Evolutionary conservation across 2,113 vertebrate genomes (phyloP), one percentile per base, ranked within the genome.

Genomic region (Takifugu flavidus): DNA sequence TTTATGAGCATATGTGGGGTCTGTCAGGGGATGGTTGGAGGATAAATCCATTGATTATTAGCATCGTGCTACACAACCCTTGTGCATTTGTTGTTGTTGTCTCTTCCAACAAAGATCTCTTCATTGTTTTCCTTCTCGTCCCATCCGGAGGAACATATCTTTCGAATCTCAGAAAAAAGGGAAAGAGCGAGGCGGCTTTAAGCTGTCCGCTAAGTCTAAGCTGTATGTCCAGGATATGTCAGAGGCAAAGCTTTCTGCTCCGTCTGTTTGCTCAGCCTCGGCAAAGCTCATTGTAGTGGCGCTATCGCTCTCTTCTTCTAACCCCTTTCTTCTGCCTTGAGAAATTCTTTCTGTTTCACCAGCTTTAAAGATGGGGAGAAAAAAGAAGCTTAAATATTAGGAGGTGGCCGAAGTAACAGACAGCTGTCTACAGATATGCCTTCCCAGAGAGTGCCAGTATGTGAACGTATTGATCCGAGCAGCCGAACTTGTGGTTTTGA

Each of bases 161-260:
- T 54, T 45, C 39, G 61, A 79, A 77, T 62, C 59, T 72, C 52
- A 14, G 10, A 0, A 27, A 55, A 0, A 27, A 55, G 57, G 54
- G 49, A 67, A 39, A 56, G 44, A 31, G 49, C 53, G 60, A 49
- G 65, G 12, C 42, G 1, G 63, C 69, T 73, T 65, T 85, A 78
- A 80, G 72, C 75, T 72, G 71, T 74, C 75, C 80, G 31, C 70
- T 75, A 75, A 83, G 82, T 81, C 79, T 82, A 77, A 83, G 81
- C 85, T 77, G 70, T 64, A 46, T 74, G 83, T 85, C 79, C 69
- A 54, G 28, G 76, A 81, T 77, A 74, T 56, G 75, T 80, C 75
- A 74, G 66, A 68, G 67, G 67, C 61, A 51, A 43, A 55, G 47
- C 70, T 80, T 66, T 72, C 78, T n/a, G 62, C 75, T 70, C 47